A percentile compares a stretch with the other conserved stretches of the same genome.
phyloP scores from a whole-genome alignment of 2,113 vertebrate genomes.

The Rostratula benghalensis region DNA sequence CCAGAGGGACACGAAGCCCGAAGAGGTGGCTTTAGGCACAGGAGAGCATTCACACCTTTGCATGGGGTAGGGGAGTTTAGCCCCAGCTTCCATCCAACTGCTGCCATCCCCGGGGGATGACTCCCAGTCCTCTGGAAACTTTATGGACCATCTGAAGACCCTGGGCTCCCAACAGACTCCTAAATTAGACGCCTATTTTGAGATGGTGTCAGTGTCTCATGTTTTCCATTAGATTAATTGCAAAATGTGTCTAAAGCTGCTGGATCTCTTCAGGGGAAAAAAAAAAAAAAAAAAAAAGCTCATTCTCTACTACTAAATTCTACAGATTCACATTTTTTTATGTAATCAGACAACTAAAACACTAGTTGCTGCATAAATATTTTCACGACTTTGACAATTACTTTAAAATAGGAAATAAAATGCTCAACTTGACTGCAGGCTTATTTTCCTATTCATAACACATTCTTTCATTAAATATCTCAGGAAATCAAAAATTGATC shows the following conservation, averaged over 20 bases:
- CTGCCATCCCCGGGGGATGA: background rate
- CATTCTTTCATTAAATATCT: slow-evolving; percentile 1
- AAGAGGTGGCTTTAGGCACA: background rate
- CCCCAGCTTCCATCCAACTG: background rate
- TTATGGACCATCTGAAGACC: background rate
- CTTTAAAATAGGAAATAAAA: slow-evolving; percentile 28
- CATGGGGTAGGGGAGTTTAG: background rate
- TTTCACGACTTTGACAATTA: slow-evolving; percentile 32
- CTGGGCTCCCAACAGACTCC: background rate
- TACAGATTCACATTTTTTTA: background rate
- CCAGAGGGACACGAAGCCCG: background rate
- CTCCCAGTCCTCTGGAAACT: slow-evolving; percentile 11
- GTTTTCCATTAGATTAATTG: background rate
- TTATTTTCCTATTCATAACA: slow-evolving; percentile 13
- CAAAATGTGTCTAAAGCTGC: background rate
- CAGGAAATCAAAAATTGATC: slow-evolving; percentile 50
- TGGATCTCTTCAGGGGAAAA: background rate
- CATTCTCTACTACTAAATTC: background rate
- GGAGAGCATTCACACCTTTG: background rate
- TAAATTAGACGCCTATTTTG: background rate
- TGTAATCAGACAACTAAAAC: slow-evolving; percentile 15
- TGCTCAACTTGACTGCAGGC: background rate
- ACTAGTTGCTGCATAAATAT: slow-evolving; percentile 28
- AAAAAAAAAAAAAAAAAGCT: background rate
- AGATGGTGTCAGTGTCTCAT: background rate